phyloP scores from a whole-genome alignment of 2,797 vertebrate genomes.

The Nothura maculosa region DNA sequence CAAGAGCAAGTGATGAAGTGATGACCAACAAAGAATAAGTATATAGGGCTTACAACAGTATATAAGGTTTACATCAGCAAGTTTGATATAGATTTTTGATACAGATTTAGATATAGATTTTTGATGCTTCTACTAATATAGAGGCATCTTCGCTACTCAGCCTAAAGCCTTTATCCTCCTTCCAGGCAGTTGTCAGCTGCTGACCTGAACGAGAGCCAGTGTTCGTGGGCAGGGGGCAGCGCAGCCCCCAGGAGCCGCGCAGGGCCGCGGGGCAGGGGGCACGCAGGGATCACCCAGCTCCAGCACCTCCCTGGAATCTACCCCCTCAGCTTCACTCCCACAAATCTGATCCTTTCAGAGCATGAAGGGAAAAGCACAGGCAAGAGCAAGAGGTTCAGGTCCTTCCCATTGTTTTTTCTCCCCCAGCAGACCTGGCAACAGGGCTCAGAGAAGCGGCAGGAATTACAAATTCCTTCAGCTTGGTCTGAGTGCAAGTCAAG shows the following conservation, averaged over 20 bases:
- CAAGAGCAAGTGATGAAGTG: neutral
- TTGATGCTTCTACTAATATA: no score
- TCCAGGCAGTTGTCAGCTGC: neutral
- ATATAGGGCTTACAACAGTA: neutral
- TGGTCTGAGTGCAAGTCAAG: neutral
- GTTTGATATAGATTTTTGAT: no score
- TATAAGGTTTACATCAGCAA: neutral
- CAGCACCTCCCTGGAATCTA: neutral
- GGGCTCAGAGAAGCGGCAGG: neutral
- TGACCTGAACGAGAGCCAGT: neutral
- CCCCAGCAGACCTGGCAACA: neutral
- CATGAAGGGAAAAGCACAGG: neutral
- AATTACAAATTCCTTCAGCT: neutral
- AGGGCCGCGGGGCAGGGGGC: neutral
- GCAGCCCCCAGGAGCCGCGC: neutral
- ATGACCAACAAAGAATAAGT: neutral
- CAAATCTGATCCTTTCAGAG: neutral
- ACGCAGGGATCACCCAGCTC: neutral
- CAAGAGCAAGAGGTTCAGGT: neutral
- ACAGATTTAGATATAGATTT: no score
- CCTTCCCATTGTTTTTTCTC: neutral
- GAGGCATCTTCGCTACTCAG: neutral
- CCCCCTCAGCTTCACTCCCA: neutral
- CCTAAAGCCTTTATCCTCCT: neutral
- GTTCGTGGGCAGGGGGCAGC: neutral